These are phyloP conservation scores for Elgonia sp. DNA, from an alignment of 2,888 invertebrate genomes.

Conservation along the genomic window DNA sequence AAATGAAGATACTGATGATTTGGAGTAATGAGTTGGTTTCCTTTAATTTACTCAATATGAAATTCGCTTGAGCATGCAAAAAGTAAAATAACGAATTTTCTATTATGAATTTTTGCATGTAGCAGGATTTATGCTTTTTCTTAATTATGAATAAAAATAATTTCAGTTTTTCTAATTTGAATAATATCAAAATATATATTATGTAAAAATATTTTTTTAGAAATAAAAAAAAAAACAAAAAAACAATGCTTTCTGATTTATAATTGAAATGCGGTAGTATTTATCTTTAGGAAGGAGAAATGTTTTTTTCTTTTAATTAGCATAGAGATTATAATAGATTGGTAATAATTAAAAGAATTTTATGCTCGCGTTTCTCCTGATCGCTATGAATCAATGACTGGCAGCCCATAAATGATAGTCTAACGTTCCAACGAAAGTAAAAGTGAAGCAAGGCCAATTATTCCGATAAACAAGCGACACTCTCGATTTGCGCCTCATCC, in stretches of 20 bases:
- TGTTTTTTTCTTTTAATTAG: slow-evolving; percentile 20
- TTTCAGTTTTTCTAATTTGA: too few relatives aligned
- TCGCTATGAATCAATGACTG: slow-evolving; percentile 42
- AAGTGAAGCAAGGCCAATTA: slow-evolving; percentile 80
- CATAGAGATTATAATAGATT: slow-evolving; percentile 33
- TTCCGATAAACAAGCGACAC: slow-evolving; percentile 77
- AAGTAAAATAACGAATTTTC: too few relatives aligned
- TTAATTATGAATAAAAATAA: too few relatives aligned
- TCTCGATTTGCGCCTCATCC: slow-evolving; percentile 70
- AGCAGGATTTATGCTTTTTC: too few relatives aligned
- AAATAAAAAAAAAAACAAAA: too few relatives aligned
- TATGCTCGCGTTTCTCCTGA: slow-evolving; percentile 53
- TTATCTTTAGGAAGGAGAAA: slow-evolving; percentile 17
- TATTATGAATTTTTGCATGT: too few relatives aligned
- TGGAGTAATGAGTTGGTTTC: background rate
- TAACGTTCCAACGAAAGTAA: slow-evolving; percentile 78
- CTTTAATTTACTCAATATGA: background rate
- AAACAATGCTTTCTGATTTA: too few relatives aligned
- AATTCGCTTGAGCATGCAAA: too few relatives aligned
- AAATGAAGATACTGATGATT: background rate
- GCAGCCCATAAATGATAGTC: slow-evolving; percentile 58
- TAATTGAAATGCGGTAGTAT: background rate
- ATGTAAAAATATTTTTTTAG: too few relatives aligned
- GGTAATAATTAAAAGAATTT: slow-evolving; percentile 48
- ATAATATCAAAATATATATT: too few relatives aligned